Evolutionary conservation across 2,888 invertebrate genomes (phyloP).

Genomic region (Lithophane leautieri): DNA sequence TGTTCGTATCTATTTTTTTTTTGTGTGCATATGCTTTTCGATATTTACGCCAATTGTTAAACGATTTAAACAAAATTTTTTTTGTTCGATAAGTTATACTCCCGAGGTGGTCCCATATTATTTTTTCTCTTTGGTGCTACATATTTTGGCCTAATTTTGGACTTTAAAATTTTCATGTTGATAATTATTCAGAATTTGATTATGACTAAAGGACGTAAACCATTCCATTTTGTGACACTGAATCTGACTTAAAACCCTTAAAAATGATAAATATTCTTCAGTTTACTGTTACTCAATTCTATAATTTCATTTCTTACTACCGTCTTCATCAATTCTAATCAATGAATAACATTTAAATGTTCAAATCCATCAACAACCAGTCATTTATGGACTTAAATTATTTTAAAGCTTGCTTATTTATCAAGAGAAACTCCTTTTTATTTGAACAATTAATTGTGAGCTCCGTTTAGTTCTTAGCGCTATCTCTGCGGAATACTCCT

Average conservation of each 20-base stretch:
- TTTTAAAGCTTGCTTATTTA: slow-evolving; percentile 29
- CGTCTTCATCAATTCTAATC: slow-evolving; percentile 29
- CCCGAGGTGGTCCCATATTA: too few relatives aligned
- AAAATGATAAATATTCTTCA: slow-evolving; percentile 29
- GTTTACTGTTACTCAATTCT: slow-evolving; percentile 19
- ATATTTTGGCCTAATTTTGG: background rate
- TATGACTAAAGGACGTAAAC: background rate
- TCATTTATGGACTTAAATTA: slow-evolving; percentile 15
- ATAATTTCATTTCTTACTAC: slow-evolving; percentile 18
- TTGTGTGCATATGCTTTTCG: too few relatives aligned
- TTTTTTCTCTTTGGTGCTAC: background rate
- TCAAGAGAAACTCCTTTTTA: slow-evolving; percentile 18
- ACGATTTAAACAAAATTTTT: too few relatives aligned
- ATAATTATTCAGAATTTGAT: background rate
- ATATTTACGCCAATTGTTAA: too few relatives aligned
- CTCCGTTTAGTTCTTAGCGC: slow-evolving; percentile 18
- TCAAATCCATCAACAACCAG: slow-evolving; percentile 38
- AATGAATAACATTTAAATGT: slow-evolving; percentile 10
- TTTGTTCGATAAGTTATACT: too few relatives aligned
- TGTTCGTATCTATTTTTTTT: too few relatives aligned
- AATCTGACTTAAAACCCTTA: background rate
- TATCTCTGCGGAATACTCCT: slow-evolving; percentile 24
- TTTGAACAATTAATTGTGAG: slow-evolving; percentile 44
- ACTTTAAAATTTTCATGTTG: background rate
- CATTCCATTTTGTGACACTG: background rate